Evolutionary conservation across 92 coral and sea anemone genomes (phyloP).

Genomic region (Muricea muricata): DNA sequence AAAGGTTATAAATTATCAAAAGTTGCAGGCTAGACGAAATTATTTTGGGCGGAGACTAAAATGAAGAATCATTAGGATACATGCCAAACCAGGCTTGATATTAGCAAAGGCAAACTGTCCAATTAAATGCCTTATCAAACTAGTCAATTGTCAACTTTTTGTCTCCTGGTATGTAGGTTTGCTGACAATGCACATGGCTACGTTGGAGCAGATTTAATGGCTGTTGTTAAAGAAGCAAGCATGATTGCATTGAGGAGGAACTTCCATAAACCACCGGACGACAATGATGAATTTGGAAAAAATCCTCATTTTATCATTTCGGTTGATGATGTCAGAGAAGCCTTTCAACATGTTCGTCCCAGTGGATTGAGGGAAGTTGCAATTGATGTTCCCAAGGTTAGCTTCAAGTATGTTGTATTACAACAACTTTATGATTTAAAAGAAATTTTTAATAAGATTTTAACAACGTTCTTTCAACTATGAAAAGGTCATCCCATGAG

Average conservation of each 20-base stretch:
- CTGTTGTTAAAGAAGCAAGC: conserved; percentile 96
- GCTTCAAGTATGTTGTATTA: neutral
- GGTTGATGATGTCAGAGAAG: conserved; percentile 76
- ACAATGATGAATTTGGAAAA: conserved; percentile 39
- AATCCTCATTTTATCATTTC: conserved; percentile 70
- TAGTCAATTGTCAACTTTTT: neutral
- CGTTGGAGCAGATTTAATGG: conserved; percentile 97
- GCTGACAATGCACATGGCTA: conserved; percentile 98
- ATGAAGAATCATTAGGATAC: too few relatives aligned
- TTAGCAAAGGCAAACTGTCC: neutral
- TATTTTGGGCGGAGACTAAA: too few relatives aligned
- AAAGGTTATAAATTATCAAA: too few relatives aligned
- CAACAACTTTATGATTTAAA: too few relatives aligned
- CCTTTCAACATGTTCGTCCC: conserved; percentile 90
- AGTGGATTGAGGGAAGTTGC: conserved; percentile 99
- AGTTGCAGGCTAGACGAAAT: too few relatives aligned
- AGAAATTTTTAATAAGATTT: too few relatives aligned
- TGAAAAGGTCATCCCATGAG: too few relatives aligned
- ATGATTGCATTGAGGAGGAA: conserved; percentile 83
- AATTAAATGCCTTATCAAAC: neutral
- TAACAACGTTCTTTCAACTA: too few relatives aligned
- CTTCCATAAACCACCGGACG: conserved; percentile 38
- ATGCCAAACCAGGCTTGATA: too few relatives aligned
- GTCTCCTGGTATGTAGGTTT: conserved; percentile 53
- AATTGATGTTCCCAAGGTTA: conserved; percentile 94